Conservation (phyloP, 2,113 vertebrate species). For the Ptilonorhynchus violaceus region DNA sequence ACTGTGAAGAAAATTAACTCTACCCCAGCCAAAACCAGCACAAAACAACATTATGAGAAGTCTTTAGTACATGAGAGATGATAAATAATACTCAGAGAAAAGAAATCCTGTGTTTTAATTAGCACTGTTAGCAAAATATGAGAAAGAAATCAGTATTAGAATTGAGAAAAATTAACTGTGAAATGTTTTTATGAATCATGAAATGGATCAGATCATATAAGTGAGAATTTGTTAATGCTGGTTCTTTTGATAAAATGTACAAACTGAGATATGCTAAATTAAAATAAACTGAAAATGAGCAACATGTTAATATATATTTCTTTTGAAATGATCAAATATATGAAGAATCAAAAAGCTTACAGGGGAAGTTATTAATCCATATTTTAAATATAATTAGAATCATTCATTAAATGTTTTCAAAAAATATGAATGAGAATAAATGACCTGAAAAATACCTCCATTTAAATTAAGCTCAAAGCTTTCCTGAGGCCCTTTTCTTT, state of each 20-base stretch:
- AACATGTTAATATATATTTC: neutral
- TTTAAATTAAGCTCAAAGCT: neutral
- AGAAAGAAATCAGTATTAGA: neutral
- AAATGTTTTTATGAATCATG: neutral
- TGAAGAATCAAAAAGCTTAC: neutral
- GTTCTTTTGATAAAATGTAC: neutral
- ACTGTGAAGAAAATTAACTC: neutral
- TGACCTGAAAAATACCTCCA: neutral
- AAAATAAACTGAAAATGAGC: neutral
- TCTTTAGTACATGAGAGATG: neutral
- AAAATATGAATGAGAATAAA: neutral
- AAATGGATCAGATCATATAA: neutral
- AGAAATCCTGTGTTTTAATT: neutral
- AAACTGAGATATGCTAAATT: neutral
- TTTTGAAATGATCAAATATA: neutral
- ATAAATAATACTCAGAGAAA: neutral
- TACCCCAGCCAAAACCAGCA: neutral
- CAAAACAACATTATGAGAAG: neutral
- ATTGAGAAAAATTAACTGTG: neutral
- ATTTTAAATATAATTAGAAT: neutral
- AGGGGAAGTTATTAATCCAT: neutral
- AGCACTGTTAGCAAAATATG: neutral
- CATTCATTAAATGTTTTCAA: neutral
- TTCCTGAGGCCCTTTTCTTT: neutral
- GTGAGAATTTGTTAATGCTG: neutral